A percentile compares a stretch with the other conserved stretches of the same genome.
Conservation (phyloP, 2,113 vertebrate species). For the Hipposideros armiger region DNA sequence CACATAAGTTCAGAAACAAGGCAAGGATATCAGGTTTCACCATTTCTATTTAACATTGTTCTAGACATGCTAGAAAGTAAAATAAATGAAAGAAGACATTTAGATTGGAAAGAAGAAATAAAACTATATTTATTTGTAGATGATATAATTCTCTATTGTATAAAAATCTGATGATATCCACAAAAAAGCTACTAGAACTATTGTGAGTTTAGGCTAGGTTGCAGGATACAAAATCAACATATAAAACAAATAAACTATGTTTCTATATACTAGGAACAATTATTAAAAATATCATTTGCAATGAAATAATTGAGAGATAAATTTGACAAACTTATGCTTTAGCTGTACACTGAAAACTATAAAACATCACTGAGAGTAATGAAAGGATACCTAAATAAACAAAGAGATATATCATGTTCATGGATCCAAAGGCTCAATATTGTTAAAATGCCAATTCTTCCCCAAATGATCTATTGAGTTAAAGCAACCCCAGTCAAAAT, state of each 20-base stretch:
- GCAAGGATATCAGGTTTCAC: background rate
- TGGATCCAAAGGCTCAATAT: background rate
- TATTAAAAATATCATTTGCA: background rate
- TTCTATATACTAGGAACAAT: background rate
- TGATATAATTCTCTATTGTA: background rate
- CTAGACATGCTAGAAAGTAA: background rate
- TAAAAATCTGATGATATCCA: background rate
- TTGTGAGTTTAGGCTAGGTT: background rate
- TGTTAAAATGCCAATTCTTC: background rate
- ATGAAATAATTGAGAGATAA: slow-evolving; percentile 21
- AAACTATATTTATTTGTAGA: slow-evolving; percentile 7
- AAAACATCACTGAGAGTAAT: background rate
- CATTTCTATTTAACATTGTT: background rate
- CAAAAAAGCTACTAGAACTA: background rate
- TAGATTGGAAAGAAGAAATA: slow-evolving; percentile 10
- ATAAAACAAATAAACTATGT: background rate
- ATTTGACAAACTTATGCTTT: background rate
- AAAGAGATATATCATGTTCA: background rate
- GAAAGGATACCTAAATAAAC: background rate
- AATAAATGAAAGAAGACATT: background rate
- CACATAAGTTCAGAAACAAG: background rate
- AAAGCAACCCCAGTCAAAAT: background rate
- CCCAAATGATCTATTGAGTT: background rate
- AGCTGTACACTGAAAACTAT: background rate
- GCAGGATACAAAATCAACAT: background rate